Conservation (phyloP, 2,113 vertebrate species). For the Gasterosteus aculeatus region DNA sequence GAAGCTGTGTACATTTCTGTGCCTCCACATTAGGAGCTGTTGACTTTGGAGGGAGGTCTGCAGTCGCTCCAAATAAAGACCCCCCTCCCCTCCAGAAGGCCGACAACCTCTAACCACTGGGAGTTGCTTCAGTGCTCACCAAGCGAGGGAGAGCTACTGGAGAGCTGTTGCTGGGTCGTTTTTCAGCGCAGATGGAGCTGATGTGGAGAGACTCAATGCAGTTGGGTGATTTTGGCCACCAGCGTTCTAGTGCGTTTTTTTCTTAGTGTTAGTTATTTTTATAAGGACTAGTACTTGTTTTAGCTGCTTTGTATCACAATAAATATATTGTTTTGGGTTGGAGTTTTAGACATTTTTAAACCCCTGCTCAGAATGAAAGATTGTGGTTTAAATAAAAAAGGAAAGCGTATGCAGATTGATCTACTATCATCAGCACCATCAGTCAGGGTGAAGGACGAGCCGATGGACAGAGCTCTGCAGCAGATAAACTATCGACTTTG, state of each 20-base stretch:
- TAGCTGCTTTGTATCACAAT: not conserved
- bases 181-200: not conserved
- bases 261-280: not conserved
- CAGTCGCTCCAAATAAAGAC: constrained; percentile 41
- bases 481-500: no score
- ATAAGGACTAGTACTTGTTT: not conserved
- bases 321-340: not conserved
- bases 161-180: constrained; percentile 29
- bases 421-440: not conserved
- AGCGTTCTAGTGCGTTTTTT: no score
- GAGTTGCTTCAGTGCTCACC: constrained; percentile 33
- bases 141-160: not conserved
- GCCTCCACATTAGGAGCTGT: constrained; percentile 12
- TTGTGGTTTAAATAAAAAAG: not conserved
- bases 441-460: not conserved
- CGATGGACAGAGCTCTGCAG: not conserved
- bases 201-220: not conserved
- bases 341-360: not conserved
- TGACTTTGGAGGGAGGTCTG: constrained; percentile 23
- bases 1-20: not conserved
- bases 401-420: no score
- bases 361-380: not conserved
- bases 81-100: not conserved
- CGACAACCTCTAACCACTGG: constrained; percentile 24
- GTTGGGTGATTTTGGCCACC: not conserved